Percentiles rank a stretch among this genome's conserved stretches.
These are phyloP conservation scores for Rhea americana DNA, from an alignment of 2,113 vertebrate species.

Conservation along the genomic window DNA sequence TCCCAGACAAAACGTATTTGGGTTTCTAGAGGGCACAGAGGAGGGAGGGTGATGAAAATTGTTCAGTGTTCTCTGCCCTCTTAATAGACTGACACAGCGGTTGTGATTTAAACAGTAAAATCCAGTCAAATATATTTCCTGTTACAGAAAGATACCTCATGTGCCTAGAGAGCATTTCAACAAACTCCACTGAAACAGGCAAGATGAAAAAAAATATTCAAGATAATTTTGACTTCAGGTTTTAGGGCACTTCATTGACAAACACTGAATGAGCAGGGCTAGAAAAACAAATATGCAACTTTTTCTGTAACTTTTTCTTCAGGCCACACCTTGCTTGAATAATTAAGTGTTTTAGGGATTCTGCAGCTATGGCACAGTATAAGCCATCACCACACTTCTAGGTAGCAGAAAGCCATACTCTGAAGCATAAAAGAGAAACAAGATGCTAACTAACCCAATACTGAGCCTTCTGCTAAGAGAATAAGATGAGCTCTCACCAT, in stretches of 20 bases:
- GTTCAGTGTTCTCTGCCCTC: neutral
- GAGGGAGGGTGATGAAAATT: neutral
- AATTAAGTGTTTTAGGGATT: neutral
- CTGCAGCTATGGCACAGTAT: neutral
- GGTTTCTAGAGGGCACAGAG: neutral
- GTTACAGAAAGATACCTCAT: neutral
- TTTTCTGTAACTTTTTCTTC: neutral
- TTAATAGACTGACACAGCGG: neutral
- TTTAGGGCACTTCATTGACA: neutral
- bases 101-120: neutral
- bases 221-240: neutral
- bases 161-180: neutral
- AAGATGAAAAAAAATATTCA: neutral
- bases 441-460: neutral
- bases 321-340: neutral
- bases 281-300: neutral
- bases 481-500: conserved; percentile 69
- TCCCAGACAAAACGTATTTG: neutral
- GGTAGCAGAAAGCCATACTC: neutral
- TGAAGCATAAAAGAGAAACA: neutral
- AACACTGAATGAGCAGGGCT: neutral
- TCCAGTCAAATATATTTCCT: neutral
- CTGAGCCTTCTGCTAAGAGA: neutral
- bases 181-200: neutral
- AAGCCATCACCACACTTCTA: neutral